Percentiles rank a stretch among this genome's conserved stretches.
These are phyloP conservation scores for Drosophila albomicans DNA, from an alignment of 1,140 invertebrate genomes.

Conservation along the genomic window DNA sequence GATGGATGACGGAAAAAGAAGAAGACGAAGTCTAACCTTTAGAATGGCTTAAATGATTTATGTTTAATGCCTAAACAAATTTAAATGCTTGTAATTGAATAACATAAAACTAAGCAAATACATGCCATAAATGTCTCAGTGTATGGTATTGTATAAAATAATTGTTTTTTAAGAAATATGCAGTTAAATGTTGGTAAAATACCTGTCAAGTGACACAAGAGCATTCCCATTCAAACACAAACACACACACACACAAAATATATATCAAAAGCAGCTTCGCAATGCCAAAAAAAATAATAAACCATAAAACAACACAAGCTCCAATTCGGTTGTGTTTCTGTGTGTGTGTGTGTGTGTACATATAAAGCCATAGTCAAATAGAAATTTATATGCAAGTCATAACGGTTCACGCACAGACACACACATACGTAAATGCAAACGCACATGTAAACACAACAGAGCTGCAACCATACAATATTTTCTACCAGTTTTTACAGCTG, in stretches of 20 bases:
- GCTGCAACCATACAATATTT: slow-evolving; percentile 22
- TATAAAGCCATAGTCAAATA: slow-evolving; percentile 76
- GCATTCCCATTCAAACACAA: slow-evolving; percentile 59
- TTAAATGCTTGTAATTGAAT: slow-evolving; percentile 57
- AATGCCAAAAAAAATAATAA: slow-evolving; percentile 50
- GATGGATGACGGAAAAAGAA: background rate
- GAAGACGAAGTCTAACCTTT: background rate
- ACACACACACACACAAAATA: slow-evolving; percentile 46
- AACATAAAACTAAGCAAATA: slow-evolving; percentile 49
- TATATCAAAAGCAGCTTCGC: slow-evolving; percentile 61
- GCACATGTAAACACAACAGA: slow-evolving; percentile 21
- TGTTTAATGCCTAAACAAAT: slow-evolving; percentile 52
- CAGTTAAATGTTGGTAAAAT: slow-evolving; percentile 70
- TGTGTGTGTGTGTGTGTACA: slow-evolving; percentile 20
- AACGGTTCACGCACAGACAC: slow-evolving; percentile 53
- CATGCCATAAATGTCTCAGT: slow-evolving; percentile 18
- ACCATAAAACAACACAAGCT: slow-evolving; percentile 50
- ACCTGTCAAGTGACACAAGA: slow-evolving; percentile 76
- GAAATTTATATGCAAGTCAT: slow-evolving; percentile 83
- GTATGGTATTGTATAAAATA: slow-evolving; percentile 43
- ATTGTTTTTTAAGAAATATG: slow-evolving; percentile 73
- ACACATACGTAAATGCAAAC: background rate
- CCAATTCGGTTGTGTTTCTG: background rate
- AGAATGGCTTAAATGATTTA: slow-evolving; percentile 60
- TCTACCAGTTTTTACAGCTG: slow-evolving; percentile 27